Evolutionary conservation across 2,797 vertebrate genomes (phyloP).

Genomic region (Hemitrygon akajei): DNA sequence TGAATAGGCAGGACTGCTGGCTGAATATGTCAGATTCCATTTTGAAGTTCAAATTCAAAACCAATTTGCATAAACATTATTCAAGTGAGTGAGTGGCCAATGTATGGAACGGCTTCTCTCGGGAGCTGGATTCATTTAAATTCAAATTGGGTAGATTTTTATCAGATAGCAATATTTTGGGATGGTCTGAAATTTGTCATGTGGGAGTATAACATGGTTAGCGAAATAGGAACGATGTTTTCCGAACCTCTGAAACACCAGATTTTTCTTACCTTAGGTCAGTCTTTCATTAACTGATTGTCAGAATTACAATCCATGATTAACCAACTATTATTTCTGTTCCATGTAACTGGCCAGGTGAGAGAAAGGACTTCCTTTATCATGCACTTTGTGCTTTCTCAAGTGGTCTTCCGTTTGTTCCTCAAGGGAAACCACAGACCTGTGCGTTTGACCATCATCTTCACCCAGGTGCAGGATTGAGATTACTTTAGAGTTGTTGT

Average conservation of each 20-base stretch:
- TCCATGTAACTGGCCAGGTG: neutral
- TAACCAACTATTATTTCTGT: neutral
- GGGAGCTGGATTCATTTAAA: slow-evolving; percentile 18
- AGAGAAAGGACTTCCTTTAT: neutral
- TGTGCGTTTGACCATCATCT: too few species aligned
- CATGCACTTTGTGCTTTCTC: too few species aligned
- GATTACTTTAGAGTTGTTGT: too few species aligned
- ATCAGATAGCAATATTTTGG: neutral
- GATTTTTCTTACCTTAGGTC: neutral
- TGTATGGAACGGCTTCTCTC: neutral
- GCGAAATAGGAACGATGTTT: neutral
- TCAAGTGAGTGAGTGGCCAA: neutral
- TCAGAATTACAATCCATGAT: neutral
- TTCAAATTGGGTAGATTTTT: neutral
- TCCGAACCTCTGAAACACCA: neutral
- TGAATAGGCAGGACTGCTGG: neutral
- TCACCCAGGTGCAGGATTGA: too few species aligned
- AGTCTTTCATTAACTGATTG: neutral
- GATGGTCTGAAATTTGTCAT: neutral
- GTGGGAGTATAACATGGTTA: neutral
- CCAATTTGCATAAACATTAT: neutral
- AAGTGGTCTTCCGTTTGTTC: too few species aligned
- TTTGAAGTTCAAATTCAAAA: neutral
- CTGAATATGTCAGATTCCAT: neutral
- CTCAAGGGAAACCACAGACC: too few species aligned